phyloP scores from a whole-genome alignment of 2,797 vertebrate species.

The Menidia menidia region DNA sequence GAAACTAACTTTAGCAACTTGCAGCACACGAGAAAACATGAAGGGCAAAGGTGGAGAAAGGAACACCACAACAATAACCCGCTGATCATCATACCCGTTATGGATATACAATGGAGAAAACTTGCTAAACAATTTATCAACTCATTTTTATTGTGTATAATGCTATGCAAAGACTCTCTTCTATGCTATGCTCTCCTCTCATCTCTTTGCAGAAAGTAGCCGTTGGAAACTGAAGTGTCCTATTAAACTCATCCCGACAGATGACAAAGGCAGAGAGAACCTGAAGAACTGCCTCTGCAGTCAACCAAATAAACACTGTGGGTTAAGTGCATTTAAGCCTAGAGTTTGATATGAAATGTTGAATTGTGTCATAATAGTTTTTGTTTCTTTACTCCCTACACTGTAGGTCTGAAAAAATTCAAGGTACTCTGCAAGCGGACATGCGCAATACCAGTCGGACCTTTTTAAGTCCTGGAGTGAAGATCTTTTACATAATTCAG shows the following conservation, averaged over 20 bases:
- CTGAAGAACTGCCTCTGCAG: slow-evolving; percentile 57
- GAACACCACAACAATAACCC: too few species aligned
- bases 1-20: too few species aligned
- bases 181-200: neutral
- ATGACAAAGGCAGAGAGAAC: fast-evolving
- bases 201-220: slow-evolving; percentile 21
- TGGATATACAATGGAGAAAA: too few species aligned
- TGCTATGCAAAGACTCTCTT: neutral
- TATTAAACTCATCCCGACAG: fast-evolving
- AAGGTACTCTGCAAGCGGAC: neutral
- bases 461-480: neutral
- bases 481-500: neutral
- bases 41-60: too few species aligned
- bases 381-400: neutral
- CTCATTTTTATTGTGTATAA: neutral
- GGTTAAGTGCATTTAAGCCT: slow-evolving; percentile 28
- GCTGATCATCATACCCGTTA: too few species aligned
- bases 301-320: slow-evolving; percentile 32
- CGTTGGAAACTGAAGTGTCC: slow-evolving; percentile 16
- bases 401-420: neutral
- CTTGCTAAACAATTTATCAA: neutral
- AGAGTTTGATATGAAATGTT: neutral
- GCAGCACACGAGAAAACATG: too few species aligned
- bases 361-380: neutral
- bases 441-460: neutral